Percentiles rank a stretch among this genome's conserved stretches.
Conservation (phyloP, 2,888 invertebrate genomes). For the Aphidoletes aphidimyza region DNA sequence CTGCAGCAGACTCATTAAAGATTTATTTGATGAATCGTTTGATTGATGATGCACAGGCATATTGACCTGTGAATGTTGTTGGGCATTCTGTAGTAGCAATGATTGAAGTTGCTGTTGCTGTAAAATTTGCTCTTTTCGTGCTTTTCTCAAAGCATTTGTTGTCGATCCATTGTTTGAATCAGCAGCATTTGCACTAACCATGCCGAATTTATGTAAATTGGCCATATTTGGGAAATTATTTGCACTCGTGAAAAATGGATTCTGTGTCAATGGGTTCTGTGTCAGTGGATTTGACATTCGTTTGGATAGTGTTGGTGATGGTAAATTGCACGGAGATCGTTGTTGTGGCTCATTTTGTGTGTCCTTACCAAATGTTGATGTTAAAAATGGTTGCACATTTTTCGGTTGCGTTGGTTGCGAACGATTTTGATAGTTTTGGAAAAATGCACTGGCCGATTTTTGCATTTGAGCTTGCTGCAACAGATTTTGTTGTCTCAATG, state of each 20-base stretch:
- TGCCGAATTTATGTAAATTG: conserved; percentile 34
- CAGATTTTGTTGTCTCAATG: conserved; percentile 56
- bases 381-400: not conserved
- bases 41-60: conserved; percentile 61
- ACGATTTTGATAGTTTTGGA: conserved; percentile 65
- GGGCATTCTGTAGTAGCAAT: conserved; percentile 63
- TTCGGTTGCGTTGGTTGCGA: conserved; percentile 62
- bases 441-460: conserved; percentile 51
- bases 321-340: conserved; percentile 47
- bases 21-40: conserved; percentile 67
- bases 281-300: not conserved
- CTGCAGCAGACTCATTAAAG: conserved; percentile 72
- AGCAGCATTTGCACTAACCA: not conserved
- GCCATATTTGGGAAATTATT: conserved; percentile 38
- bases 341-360: conserved; percentile 28
- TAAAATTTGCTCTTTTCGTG: conserved; percentile 34
- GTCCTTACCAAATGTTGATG: not conserved
- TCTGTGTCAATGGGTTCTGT: conserved; percentile 9
- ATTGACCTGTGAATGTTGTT: conserved; percentile 66
- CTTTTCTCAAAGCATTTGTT: conserved; percentile 52
- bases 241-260: conserved; percentile 51
- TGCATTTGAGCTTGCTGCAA: conserved; percentile 58
- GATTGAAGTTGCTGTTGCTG: conserved; percentile 62
- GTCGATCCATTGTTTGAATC: not conserved
- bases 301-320: conserved; percentile 24